These are phyloP conservation scores for Marcusenius ussheri DNA, from an alignment of 2,113 vertebrate genomes.

Conservation along the genomic window DNA sequence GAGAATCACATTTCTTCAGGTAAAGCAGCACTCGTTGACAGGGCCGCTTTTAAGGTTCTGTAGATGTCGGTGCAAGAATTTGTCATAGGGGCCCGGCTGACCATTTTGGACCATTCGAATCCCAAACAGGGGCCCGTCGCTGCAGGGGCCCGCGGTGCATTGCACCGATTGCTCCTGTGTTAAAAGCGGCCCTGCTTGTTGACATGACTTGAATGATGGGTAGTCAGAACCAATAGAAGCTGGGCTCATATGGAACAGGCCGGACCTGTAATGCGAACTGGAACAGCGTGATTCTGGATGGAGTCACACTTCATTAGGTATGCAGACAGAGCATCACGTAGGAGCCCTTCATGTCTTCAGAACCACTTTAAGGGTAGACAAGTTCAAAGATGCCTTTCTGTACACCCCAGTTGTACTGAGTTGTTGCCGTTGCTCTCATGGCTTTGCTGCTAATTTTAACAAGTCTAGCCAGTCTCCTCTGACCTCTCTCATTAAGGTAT, in stretches of 20 bases:
- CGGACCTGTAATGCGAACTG: neutral
- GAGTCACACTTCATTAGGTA: neutral
- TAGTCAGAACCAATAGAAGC: neutral
- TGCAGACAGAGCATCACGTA: neutral
- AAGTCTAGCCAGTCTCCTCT: neutral
- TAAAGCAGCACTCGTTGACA: neutral
- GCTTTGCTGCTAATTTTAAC: neutral
- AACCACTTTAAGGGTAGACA: neutral
- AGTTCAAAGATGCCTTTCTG: neutral
- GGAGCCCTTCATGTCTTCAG: neutral
- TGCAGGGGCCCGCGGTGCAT: too few relatives aligned
- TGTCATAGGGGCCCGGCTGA: too few relatives aligned
- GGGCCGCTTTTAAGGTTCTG: too few relatives aligned
- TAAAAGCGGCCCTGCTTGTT: too few relatives aligned
- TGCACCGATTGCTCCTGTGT: too few relatives aligned
- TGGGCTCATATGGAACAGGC: neutral
- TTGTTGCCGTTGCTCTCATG: neutral
- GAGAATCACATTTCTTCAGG: neutral
- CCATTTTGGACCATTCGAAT: too few relatives aligned
- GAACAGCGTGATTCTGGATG: neutral
- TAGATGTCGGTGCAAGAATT: too few relatives aligned
- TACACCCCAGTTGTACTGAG: neutral
- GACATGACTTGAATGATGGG: neutral
- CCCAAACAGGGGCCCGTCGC: too few relatives aligned
- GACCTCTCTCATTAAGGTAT: neutral